Conservation (phyloP, 1,140 invertebrate species). For the Harlomillsia oculata region DNA sequence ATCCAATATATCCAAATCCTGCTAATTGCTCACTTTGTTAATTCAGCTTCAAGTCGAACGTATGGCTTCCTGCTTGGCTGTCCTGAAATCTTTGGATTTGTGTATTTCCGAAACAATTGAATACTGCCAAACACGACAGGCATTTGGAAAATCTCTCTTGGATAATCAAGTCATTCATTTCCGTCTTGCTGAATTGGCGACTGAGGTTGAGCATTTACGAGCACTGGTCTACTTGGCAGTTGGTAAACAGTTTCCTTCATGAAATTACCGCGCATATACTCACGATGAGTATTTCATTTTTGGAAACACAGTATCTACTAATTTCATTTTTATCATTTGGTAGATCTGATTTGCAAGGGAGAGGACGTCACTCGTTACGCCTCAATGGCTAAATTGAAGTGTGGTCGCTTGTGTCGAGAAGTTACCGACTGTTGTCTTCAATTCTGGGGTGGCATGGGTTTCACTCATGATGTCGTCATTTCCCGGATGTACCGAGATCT, state of each 20-base stretch:
- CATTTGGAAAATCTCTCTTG: conserved; percentile 47
- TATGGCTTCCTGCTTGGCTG: conserved; percentile 42
- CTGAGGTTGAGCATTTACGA: conserved; percentile 48
- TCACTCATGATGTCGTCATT: conserved; percentile 46
- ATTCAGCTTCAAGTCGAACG: conserved; percentile 49
- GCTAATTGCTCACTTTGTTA: background rate
- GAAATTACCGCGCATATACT: too few species aligned
- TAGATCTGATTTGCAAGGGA: conserved; percentile 43
- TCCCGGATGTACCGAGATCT: conserved; percentile 46
- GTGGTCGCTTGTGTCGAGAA: conserved; percentile 45
- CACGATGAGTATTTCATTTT: background rate
- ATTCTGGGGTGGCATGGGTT: conserved; percentile 56
- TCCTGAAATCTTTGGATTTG: conserved; percentile 40
- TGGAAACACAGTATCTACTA: background rate
- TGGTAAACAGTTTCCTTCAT: too few species aligned
- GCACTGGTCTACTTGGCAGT: conserved; percentile 45
- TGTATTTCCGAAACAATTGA: conserved; percentile 45
- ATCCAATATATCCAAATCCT: conserved; percentile 44
- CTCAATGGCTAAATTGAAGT: conserved; percentile 50
- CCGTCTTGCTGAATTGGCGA: conserved; percentile 48
- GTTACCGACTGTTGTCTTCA: conserved; percentile 51
- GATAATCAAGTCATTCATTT: conserved; percentile 50
- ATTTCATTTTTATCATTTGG: conserved; percentile 5
- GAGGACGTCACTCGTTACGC: conserved; percentile 50
- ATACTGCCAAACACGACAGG: conserved; percentile 44